Percentiles rank a stretch among this genome's conserved stretches.
Conservation (phyloP, 2,797 vertebrate genomes). For the Sylvia borin region DNA sequence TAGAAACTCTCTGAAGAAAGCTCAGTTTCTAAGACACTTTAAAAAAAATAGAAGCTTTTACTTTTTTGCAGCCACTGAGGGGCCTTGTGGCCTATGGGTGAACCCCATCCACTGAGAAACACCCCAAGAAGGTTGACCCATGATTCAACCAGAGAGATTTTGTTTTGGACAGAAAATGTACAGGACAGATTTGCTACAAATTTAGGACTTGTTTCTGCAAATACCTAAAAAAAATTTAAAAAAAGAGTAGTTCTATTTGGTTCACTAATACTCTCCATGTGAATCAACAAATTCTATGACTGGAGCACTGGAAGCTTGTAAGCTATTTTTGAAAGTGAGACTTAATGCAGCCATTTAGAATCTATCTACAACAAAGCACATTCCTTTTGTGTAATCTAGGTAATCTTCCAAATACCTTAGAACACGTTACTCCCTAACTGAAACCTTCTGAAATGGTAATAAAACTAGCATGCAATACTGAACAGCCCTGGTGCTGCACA, state of each 20-base stretch:
- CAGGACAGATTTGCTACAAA: neutral
- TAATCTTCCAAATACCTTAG: neutral
- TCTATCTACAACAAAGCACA: neutral
- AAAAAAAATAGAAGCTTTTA: neutral
- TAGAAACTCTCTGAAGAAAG: neutral
- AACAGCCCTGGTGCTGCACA: neutral
- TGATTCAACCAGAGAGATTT: neutral
- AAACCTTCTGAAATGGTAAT: neutral
- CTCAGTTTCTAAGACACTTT: neutral
- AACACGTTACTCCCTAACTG: neutral
- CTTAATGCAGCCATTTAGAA: neutral
- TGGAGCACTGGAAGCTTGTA: neutral
- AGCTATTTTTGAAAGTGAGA: neutral
- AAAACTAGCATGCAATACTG: neutral
- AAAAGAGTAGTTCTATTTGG: neutral
- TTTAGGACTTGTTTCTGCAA: neutral
- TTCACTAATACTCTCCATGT: neutral
- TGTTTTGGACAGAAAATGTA: neutral
- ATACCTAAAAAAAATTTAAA: neutral
- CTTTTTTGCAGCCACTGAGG: neutral
- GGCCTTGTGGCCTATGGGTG: neutral
- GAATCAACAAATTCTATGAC: neutral
- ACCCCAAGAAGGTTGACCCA: neutral
- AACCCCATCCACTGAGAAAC: rapidly evolving
- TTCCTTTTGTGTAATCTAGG: neutral